Conservation (phyloP, 2,113 vertebrate genomes). For the Eulacestoma nigropectus region DNA sequence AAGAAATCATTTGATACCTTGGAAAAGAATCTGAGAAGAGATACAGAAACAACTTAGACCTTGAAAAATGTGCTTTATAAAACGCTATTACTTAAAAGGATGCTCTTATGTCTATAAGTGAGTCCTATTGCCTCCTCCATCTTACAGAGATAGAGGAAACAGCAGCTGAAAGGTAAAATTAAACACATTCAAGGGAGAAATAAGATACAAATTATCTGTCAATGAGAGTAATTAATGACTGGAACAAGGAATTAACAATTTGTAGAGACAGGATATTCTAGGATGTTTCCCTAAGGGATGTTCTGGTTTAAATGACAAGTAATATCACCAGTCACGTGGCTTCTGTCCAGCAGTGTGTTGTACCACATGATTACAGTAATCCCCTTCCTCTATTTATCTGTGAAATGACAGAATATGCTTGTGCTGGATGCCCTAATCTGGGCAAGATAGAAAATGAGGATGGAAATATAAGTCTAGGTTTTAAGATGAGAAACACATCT, state of each 20-base stretch:
- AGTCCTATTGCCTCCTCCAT: background rate
- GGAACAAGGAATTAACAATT: background rate
- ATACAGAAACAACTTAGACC: background rate
- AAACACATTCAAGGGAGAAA: background rate
- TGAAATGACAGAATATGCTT: background rate
- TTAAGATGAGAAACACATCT: background rate
- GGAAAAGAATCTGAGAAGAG: background rate
- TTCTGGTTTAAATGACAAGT: constrained; percentile 15
- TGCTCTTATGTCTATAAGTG: background rate
- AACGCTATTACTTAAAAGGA: background rate
- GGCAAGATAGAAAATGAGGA: background rate
- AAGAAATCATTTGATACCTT: background rate
- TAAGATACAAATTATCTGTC: background rate
- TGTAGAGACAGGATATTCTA: background rate
- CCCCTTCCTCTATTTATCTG: background rate
- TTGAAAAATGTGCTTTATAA: background rate
- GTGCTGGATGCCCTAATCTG: background rate
- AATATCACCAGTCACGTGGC: background rate
- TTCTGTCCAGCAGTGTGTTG: background rate
- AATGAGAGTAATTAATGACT: background rate
- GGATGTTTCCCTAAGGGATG: background rate
- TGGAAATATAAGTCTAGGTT: background rate
- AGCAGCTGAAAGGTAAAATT: background rate
- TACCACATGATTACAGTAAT: background rate
- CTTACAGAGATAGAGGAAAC: background rate